A percentile compares a stretch with the other conserved stretches of the same genome.
Evolutionary conservation across 2,113 vertebrate genomes (phyloP).

Genomic region (Cynopterus brachyotis): DNA sequence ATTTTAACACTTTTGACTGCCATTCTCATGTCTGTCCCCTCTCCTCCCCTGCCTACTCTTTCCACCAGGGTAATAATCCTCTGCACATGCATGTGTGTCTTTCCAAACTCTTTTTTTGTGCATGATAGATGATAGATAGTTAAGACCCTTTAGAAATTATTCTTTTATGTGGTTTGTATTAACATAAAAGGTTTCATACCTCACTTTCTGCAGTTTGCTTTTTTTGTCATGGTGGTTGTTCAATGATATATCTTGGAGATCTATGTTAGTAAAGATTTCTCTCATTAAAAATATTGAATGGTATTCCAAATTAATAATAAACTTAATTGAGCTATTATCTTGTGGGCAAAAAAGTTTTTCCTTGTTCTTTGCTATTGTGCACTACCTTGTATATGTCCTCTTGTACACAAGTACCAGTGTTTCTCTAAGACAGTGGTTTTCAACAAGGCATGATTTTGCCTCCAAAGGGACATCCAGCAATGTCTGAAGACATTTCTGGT

Average conservation of each 20-base stretch:
- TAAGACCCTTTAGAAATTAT: not conserved
- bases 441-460: not conserved
- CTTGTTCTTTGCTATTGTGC: slow-evolving; percentile 9
- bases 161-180: not conserved
- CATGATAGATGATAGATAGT: not conserved
- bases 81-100: not conserved
- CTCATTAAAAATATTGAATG: slow-evolving; percentile 15
- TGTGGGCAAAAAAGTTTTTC: not conserved
- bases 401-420: not conserved
- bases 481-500: not conserved
- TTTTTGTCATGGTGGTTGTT: not conserved
- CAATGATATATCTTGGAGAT: not conserved
- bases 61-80: not conserved
- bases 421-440: not conserved
- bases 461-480: not conserved
- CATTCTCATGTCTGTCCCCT: not conserved
- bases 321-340: not conserved
- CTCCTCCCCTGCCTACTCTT: not conserved
- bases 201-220: not conserved
- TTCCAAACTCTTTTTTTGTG: not conserved
- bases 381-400: not conserved
- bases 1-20: not conserved
- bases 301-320: slow-evolving; percentile 24
- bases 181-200: not conserved
- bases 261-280: not conserved